Conservation (phyloP, 1,140 invertebrate genomes). For the Linepithema humile region DNA sequence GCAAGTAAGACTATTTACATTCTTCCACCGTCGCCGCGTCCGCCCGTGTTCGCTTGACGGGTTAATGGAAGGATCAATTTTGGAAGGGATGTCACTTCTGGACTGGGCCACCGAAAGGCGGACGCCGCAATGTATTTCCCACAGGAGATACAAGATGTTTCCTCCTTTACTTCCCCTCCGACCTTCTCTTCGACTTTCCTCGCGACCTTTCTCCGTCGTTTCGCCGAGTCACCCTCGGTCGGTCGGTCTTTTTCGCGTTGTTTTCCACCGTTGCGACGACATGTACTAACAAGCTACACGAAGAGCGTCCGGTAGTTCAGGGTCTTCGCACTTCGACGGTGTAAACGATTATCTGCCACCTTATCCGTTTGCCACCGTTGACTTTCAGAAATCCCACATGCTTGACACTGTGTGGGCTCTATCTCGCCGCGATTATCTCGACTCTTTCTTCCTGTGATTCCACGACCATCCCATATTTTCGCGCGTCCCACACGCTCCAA, state of each 20-base stretch:
- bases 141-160: constrained; percentile 34
- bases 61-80: constrained; percentile 52
- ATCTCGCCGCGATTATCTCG: constrained; percentile 71
- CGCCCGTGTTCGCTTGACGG: neutral
- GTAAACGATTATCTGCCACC: constrained; percentile 28
- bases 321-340: neutral
- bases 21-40: constrained; percentile 15
- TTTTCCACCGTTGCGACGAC: neutral
- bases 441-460: constrained; percentile 84
- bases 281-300: constrained; percentile 15
- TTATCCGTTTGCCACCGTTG: neutral
- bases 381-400: constrained; percentile 28
- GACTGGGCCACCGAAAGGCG: constrained; percentile 56
- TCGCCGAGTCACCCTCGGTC: neutral
- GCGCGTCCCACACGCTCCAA: constrained; percentile 11
- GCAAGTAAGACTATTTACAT: constrained; percentile 44
- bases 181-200: neutral
- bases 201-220: neutral
- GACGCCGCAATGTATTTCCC: constrained; percentile 57
- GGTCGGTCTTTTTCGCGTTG: neutral
- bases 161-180: neutral
- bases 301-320: constrained; percentile 10
- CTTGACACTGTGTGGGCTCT: neutral
- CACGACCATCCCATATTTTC: constrained; percentile 83
- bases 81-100: constrained; percentile 29